phyloP scores from a whole-genome alignment of 2,797 vertebrate genomes.

The Pangasius larnaudii region DNA sequence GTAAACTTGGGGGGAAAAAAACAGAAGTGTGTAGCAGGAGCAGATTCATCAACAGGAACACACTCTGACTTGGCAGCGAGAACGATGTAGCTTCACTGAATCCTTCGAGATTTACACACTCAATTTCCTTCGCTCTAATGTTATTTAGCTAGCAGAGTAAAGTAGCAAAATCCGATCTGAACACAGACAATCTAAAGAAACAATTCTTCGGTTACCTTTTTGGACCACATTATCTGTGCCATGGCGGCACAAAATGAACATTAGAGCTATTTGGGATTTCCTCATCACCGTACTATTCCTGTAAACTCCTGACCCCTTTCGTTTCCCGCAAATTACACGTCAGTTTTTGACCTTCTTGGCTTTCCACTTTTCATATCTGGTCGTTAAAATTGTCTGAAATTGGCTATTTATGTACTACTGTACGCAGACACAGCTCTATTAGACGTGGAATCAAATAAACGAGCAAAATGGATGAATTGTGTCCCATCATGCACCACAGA shows the following conservation, averaged over 20 bases:
- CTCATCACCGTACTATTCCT: neutral
- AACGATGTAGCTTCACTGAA: neutral
- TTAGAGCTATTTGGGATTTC: neutral
- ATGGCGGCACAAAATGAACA: neutral
- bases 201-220: too few species aligned
- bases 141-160: neutral
- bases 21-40: neutral
- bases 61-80: neutral
- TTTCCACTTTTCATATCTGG: neutral
- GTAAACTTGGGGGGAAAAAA: neutral
- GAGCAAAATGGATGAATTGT: neutral
- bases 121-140: neutral
- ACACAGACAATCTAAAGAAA: neutral
- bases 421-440: neutral
- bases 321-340: neutral
- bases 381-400: neutral
- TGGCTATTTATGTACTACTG: neutral
- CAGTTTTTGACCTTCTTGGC: neutral
- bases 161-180: neutral
- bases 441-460: neutral
- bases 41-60: neutral
- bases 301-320: neutral
- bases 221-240: neutral
- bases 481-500: conserved; percentile 1
- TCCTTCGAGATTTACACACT: neutral